Evolutionary conservation across 2,797 vertebrate species (phyloP), one percentile per base, ranked within the genome.

Genomic region (Sebastes vulpes): DNA sequence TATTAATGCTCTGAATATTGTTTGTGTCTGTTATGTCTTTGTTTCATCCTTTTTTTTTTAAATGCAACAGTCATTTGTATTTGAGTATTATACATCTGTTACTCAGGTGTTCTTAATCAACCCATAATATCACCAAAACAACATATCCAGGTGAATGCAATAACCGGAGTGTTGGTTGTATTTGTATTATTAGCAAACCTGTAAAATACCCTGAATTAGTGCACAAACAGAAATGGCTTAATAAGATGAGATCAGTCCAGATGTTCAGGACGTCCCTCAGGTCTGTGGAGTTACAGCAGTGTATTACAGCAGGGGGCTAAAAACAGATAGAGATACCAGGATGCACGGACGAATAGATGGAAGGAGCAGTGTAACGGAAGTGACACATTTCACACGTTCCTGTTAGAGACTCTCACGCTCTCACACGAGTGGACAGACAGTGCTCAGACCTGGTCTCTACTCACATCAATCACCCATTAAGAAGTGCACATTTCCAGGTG

Each of bases 311-410:
- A 28, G 31, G 63, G 46, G 28, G 42, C 42, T 67, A 67, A 29
- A 28, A 28, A 28, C 10, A 74, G 12, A 72, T 9, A 42, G 46
- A 75, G 63, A 52, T 18, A 60, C 9, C 9, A 28, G 31, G 53
- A 65, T 60, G 48, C 74, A 61, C 65, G 48, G 48, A 75, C 58
- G 50, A 57, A 80, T 69, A 65, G 75, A 86, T 65, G 54, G 65
- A 79, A n/a, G 52, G 57, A 65, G 38, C 57, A 72, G 82, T 76
- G 78, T 72, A 83, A 87, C 79, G 68, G 65, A 87, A 82, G 92
- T 89, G 92, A 75, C 82, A 85, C 79, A 93, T 95, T 95, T 94
- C 91, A 92, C 94, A 87, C 84, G 0, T 82, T 74, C 59, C 59
- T 54, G 93, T 81, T 57, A 87, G 77, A 84, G 67, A 77, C 75